Conservation (phyloP, 2,888 invertebrate genomes). For the Ennomos fuscantarius region DNA sequence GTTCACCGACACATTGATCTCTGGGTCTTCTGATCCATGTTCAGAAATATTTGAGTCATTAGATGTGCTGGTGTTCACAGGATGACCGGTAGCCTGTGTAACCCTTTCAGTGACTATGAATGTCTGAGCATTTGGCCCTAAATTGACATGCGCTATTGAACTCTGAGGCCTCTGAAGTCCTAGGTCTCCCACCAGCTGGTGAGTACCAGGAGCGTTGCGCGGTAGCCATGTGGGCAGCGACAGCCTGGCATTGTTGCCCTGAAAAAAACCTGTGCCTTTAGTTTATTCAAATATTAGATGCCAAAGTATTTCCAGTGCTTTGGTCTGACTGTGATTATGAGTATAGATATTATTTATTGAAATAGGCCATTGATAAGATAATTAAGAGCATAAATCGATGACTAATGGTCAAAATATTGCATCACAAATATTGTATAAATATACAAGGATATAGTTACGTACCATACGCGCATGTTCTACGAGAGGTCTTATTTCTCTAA, state of each 20-base stretch:
- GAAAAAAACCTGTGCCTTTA: conserved; percentile 25
- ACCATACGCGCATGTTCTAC: conserved; percentile 87
- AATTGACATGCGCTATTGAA: conserved; percentile 73
- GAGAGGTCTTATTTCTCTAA: conserved; percentile 88
- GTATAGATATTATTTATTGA: conserved; percentile 1
- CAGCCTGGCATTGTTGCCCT: conserved; percentile 76
- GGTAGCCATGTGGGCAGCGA: conserved; percentile 78
- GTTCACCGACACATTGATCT: conserved; percentile 75
- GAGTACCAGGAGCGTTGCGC: conserved; percentile 67
- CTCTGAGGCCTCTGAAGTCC: conserved; percentile 70
- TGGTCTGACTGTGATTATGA: neutral
- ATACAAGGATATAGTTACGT: conserved; percentile 38
- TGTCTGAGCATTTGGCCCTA: conserved; percentile 63
- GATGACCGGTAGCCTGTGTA: conserved; percentile 55
- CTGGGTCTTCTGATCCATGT: conserved; percentile 59
- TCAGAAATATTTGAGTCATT: conserved; percentile 69
- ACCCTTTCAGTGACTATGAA: conserved; percentile 68
- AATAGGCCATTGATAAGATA: conserved; percentile 5
- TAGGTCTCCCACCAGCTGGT: conserved; percentile 58
- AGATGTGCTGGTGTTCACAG: conserved; percentile 61
- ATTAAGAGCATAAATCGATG: conserved; percentile 15
- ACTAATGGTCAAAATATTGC: conserved; percentile 37
- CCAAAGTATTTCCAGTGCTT: neutral
- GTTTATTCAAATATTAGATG: too few relatives aligned
- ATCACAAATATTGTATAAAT: conserved; percentile 40